A percentile compares a stretch with the other conserved stretches of the same genome.
These are phyloP conservation scores for Thysanoteuthis rhombus DNA, from an alignment of 2,888 invertebrate genomes.

Conservation along the genomic window DNA sequence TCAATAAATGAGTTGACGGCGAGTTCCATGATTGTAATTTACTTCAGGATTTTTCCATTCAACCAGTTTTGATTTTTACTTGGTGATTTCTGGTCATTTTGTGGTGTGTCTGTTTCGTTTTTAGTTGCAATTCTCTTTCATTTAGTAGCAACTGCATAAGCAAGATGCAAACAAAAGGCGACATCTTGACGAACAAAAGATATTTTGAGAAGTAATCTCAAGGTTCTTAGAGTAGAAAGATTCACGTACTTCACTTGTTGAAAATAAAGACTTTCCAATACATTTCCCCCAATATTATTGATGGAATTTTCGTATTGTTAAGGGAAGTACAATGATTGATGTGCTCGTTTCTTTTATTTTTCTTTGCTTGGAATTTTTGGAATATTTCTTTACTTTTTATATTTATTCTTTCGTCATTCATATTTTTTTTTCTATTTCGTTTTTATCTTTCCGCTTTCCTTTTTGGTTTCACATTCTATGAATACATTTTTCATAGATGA, in stretches of 20 bases:
- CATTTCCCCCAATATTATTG: neutral
- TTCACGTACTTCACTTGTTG: neutral
- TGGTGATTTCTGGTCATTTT: neutral
- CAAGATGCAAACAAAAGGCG: neutral
- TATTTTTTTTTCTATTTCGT: too few relatives aligned
- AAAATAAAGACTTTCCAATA: neutral
- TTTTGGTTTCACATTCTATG: neutral
- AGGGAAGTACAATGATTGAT: neutral
- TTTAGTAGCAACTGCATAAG: neutral
- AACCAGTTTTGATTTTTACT: too few relatives aligned
- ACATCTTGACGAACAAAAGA: neutral
- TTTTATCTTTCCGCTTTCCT: neutral
- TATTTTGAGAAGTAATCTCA: neutral
- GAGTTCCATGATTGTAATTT: neutral
- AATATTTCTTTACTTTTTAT: neutral
- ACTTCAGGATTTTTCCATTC: neutral
- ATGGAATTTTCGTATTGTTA: neutral
- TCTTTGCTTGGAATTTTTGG: neutral
- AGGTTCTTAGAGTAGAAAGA: neutral
- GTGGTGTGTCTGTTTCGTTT: neutral
- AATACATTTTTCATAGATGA: too few relatives aligned
- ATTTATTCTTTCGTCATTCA: neutral
- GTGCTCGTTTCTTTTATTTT: neutral
- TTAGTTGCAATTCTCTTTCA: neutral
- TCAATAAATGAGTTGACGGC: neutral